phyloP scores from a whole-genome alignment of 2,797 vertebrate genomes.

The Anguilla pacifica region DNA sequence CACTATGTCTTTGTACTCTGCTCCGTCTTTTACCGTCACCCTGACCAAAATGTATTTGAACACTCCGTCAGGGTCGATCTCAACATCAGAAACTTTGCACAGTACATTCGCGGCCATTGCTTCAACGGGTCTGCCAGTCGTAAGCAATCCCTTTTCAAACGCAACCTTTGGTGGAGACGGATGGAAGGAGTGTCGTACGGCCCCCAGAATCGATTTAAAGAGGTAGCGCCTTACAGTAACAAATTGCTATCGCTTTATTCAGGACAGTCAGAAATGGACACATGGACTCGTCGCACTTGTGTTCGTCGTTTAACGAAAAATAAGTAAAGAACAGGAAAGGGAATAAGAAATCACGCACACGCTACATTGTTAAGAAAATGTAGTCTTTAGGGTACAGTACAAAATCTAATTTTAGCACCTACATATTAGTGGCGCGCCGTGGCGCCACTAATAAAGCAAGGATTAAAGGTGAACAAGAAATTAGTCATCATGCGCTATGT shows the following conservation, averaged over 20 bases:
- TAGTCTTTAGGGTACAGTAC: background rate
- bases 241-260: background rate
- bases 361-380: background rate
- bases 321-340: background rate
- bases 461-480: background rate
- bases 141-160: background rate
- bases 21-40: slow-evolving; percentile 71
- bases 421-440: background rate
- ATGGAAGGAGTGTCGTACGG: background rate
- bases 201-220: slow-evolving; percentile 13
- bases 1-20: slow-evolving; percentile 76
- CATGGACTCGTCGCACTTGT: background rate
- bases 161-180: background rate
- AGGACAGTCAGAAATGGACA: background rate
- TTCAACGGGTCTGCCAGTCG: background rate
- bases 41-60: slow-evolving; percentile 88
- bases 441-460: background rate
- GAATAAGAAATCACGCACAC: background rate
- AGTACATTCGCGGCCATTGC: slow-evolving; percentile 72
- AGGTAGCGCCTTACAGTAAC: background rate
- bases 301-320: too few species aligned
- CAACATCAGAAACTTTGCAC: slow-evolving; percentile 68
- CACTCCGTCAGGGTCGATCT: slow-evolving; percentile 82
- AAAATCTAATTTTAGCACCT: background rate
- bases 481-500: background rate